Evolutionary conservation across 2,888 invertebrate genomes (phyloP), one percentile per base, ranked within the genome.

Genomic region (Furcula furcula): DNA sequence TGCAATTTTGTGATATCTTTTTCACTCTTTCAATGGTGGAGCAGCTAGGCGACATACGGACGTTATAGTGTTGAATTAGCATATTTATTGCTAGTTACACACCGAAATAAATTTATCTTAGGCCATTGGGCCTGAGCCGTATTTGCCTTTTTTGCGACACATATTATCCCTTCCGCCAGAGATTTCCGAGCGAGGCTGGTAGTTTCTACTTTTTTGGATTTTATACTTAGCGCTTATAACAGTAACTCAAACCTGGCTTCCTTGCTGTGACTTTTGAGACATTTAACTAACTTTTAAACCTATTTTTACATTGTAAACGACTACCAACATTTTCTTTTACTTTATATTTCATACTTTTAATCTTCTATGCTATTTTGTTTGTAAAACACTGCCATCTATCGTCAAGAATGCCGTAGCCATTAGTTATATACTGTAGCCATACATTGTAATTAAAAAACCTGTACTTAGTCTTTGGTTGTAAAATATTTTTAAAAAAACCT

Each of bases 1-100:
- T 87, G 86, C 83, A 87, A 87, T 86, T 84, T 78, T 75, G 82
- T 81, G 85, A 86, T 85, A 84, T 87, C 86, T 88, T 87, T 87
- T 87, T 85, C 84, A 81, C 83, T 85, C 81, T 81, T 81, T 81
- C 81, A 76, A 78, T 77, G 77, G 75, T 64, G 65, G 65, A 68
- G 68, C 63, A 65, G 66, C 70, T 72, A 75, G 84, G 83, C 86
- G 85, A 86, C 87, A 85, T 87, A 86, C 81, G 86, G 87, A 77
- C 82, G 84, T 76, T 85, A 85, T 85, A 83, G 83, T 79, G 77
- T 78, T 69, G 76, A 82, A 86, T 88, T 88, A 83, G 80, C 87
- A 87, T 87, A 87, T 87, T 87, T 87, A 88, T 87, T 84, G 81
- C 76, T 84, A 77, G 82, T 84, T 79, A 82, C 76, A 76, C 67